These are phyloP conservation scores for Hormiphora californensis DNA, from an alignment of 37 sponge, comb jelly and placozoan genomes.

Conservation along the genomic window DNA sequence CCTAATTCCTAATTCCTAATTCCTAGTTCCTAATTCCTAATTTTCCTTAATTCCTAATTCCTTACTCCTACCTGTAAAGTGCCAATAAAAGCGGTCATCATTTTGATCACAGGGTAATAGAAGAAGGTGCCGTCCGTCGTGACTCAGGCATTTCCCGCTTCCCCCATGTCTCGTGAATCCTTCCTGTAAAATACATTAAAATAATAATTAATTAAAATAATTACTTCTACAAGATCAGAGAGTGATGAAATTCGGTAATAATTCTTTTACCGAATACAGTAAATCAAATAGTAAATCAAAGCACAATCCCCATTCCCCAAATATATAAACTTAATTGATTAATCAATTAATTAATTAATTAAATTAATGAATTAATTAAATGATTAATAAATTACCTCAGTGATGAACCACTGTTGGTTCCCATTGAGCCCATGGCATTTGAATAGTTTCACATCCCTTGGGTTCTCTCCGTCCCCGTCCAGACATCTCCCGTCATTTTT, in stretches of 20 bases:
- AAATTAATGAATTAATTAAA: background rate
- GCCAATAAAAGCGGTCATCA: background rate
- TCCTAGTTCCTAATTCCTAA: no score
- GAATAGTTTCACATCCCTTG: background rate
- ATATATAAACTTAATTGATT: background rate
- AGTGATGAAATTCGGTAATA: background rate
- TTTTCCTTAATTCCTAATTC: no score
- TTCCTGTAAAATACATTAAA: slow-evolving; percentile 16
- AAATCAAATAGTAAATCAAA: background rate
- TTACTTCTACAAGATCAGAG: no score
- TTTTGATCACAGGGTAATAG: slow-evolving; percentile 9
- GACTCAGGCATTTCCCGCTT: slow-evolving; percentile 26
- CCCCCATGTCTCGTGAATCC: background rate
- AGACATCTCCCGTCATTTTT: background rate
- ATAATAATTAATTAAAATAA: no score
- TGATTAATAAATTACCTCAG: background rate
- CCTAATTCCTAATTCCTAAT: no score
- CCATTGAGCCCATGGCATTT: slow-evolving; percentile 46
- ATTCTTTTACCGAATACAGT: background rate
- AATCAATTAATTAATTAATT: background rate
- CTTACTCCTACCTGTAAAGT: slow-evolving; percentile 12
- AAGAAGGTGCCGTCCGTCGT: slow-evolving; percentile 10
- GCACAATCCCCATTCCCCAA: background rate
- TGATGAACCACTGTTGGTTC: slow-evolving; percentile 51
- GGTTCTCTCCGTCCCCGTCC: slow-evolving; percentile 28